A percentile compares a stretch with the other conserved stretches of the same genome.
Conservation (phyloP, 2,797 vertebrate species). For the Catharus ustulatus region DNA sequence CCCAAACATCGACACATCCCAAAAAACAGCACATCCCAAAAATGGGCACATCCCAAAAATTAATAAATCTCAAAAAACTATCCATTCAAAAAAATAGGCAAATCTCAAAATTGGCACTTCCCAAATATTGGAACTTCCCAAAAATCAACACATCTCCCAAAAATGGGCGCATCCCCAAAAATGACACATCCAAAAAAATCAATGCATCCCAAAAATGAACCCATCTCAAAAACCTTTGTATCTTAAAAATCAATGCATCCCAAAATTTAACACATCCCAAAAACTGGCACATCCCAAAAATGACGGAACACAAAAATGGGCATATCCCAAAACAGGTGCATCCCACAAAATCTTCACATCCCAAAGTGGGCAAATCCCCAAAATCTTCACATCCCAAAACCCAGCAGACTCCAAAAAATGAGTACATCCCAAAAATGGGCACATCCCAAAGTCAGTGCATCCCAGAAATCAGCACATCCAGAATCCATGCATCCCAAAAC, state of each 20-base stretch:
- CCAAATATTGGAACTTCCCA: background rate
- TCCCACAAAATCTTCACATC: background rate
- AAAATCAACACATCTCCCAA: background rate
- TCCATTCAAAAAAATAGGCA: too few species aligned
- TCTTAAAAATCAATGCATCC: background rate
- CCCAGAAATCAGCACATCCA: too few species aligned
- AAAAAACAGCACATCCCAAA: background rate
- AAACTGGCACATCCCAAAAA: background rate
- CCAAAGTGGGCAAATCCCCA: background rate
- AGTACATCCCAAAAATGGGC: background rate
- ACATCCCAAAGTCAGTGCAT: background rate
- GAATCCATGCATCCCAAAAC: background rate
- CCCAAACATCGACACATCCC: too few species aligned
- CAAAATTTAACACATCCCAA: background rate
- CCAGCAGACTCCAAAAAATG: background rate
- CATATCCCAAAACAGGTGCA: too few species aligned
- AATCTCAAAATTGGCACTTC: too few species aligned
- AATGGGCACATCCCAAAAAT: background rate
- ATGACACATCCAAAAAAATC: too few species aligned
- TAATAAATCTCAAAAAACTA: background rate
- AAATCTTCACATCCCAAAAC: background rate
- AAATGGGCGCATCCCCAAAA: background rate
- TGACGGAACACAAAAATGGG: too few species aligned
- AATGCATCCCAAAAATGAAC: too few species aligned
- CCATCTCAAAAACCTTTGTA: too few species aligned